Evolutionary conservation across 2,888 invertebrate species (phyloP).

Genomic region (Drosophila percnosoma): DNA sequence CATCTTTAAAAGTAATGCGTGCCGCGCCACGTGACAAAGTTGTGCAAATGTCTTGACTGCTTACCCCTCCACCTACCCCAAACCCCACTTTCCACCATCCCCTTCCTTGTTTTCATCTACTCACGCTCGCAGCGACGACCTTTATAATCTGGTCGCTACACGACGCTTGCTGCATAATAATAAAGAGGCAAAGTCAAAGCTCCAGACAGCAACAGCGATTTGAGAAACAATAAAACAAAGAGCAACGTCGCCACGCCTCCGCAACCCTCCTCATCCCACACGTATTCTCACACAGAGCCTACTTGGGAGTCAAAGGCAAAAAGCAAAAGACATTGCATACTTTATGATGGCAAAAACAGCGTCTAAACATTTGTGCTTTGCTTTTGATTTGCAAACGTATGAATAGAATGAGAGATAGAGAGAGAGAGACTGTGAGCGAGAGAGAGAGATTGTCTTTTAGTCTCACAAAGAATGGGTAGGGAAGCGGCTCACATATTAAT

Average conservation of each 20-base stretch:
- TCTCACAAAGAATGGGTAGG: conserved; percentile 3
- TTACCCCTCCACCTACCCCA: background rate
- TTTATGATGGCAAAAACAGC: conserved; percentile 45
- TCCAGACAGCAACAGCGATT: conserved; percentile 56
- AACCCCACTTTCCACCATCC: background rate
- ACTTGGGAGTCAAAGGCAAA: conserved; percentile 30
- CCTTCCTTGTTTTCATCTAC: background rate
- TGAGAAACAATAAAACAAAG: conserved; percentile 67
- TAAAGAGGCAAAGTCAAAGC: conserved; percentile 59
- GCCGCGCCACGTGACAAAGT: conserved; percentile 63
- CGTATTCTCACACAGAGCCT: conserved; percentile 12
- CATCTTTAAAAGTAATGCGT: conserved; percentile 55
- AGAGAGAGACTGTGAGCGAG: too few relatives aligned
- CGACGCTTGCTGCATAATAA: conserved; percentile 63
- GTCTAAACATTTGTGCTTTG: conserved; percentile 49
- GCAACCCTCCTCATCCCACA: background rate
- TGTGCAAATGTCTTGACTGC: conserved; percentile 51
- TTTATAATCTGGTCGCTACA: conserved; percentile 63
- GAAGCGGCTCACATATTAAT: conserved; percentile 18
- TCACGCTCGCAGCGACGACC: conserved; percentile 35
- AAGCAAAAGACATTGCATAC: conserved; percentile 52
- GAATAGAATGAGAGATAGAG: background rate
- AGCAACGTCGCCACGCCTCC: conserved; percentile 21
- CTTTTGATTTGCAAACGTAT: conserved; percentile 32
- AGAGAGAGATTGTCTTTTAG: conserved; percentile 26